These are phyloP conservation scores for Phyllostomus hastatus DNA, from an alignment of 2,113 vertebrate genomes.

Conservation along the genomic window DNA sequence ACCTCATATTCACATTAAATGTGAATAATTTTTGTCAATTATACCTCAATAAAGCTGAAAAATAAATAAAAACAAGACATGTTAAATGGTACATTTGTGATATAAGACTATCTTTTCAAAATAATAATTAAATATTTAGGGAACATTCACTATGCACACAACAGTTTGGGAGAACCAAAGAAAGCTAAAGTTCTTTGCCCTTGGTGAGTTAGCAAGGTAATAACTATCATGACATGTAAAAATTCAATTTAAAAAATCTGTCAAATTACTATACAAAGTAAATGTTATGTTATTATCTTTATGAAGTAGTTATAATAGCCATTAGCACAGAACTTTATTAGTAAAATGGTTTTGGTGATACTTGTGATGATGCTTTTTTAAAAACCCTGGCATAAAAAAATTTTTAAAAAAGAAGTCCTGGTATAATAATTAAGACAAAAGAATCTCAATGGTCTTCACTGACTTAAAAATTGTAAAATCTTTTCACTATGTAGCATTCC, in stretches of 20 bases:
- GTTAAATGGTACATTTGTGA: conserved; percentile 37
- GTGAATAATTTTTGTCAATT: neutral
- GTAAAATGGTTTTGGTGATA: neutral
- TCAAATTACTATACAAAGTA: neutral
- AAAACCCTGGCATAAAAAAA: neutral
- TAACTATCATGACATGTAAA: neutral
- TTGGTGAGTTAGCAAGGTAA: neutral
- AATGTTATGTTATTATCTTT: neutral
- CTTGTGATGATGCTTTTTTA: neutral
- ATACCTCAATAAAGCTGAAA: neutral
- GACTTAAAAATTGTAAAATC: conserved; percentile 22
- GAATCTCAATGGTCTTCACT: neutral
- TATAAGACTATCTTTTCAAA: neutral
- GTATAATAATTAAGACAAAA: neutral
- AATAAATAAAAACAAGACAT: neutral
- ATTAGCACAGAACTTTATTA: neutral
- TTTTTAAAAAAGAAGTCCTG: neutral
- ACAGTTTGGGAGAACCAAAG: neutral
- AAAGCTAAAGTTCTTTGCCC: neutral
- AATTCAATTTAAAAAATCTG: neutral
- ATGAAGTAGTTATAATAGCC: conserved; percentile 12
- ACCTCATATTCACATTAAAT: neutral
- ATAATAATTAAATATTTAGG: neutral
- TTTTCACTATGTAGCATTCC: conserved; percentile 9
- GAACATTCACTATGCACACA: neutral